phyloP scores from a whole-genome alignment of 1,140 invertebrate species.

The Anagrus nilaparvatae region DNA sequence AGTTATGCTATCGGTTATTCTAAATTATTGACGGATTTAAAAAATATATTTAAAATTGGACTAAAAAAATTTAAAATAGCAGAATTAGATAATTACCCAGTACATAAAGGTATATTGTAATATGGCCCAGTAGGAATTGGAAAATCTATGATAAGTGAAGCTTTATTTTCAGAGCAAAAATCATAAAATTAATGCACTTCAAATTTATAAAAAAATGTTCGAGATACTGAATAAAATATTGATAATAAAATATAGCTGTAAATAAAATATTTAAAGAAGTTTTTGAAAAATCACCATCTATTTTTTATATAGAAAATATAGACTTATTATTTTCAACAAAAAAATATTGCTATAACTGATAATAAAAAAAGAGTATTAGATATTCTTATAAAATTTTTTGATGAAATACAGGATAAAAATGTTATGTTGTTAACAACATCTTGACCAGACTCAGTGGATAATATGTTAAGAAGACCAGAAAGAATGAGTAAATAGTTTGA shows the following conservation, averaged over 20 bases:
- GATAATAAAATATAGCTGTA: too few species aligned
- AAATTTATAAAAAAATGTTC: slow-evolving; percentile 63
- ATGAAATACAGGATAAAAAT: slow-evolving; percentile 48
- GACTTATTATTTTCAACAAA: slow-evolving; percentile 62
- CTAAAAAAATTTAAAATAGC: slow-evolving; percentile 38
- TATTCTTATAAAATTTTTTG: slow-evolving; percentile 57
- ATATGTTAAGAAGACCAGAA: slow-evolving; percentile 61
- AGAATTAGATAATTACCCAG: slow-evolving; percentile 41
- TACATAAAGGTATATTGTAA: slow-evolving; percentile 62
- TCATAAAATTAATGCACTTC: slow-evolving; percentile 48
- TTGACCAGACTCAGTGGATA: slow-evolving; percentile 59
- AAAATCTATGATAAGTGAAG: slow-evolving; percentile 73
- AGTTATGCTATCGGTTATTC: slow-evolving; percentile 50
- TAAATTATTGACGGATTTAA: slow-evolving; percentile 48
- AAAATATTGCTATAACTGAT: slow-evolving; percentile 50
- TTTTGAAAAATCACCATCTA: slow-evolving; percentile 50
- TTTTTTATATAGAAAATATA: slow-evolving; percentile 71
- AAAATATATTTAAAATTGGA: slow-evolving; percentile 45
- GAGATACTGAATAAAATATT: slow-evolving; percentile 69
- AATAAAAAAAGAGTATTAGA: slow-evolving; percentile 63
- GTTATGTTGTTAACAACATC: slow-evolving; percentile 68
- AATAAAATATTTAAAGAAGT: slow-evolving; percentile 59
- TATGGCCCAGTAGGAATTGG: slow-evolving; percentile 80
- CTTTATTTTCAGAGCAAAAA: slow-evolving; percentile 49
- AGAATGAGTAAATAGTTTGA: slow-evolving; percentile 80